Evolutionary conservation across 2,797 vertebrate genomes (phyloP).

Genomic region (Florisuga fusca): DNA sequence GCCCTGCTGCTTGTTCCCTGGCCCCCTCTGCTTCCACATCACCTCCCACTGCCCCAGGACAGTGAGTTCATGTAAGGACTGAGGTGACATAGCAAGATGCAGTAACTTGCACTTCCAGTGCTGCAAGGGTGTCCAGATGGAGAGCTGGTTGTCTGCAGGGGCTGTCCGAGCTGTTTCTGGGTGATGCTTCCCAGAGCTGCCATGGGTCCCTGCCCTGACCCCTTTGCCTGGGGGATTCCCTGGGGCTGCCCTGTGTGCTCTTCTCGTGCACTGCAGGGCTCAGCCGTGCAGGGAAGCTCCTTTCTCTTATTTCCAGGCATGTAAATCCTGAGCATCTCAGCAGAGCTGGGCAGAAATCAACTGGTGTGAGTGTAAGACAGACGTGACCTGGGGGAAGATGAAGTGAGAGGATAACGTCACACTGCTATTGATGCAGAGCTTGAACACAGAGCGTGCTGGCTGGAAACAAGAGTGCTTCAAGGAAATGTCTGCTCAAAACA

Average conservation of each 20-base stretch:
- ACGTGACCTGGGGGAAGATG: slow-evolving; percentile 8
- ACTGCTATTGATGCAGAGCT: background rate
- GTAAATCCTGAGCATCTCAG: background rate
- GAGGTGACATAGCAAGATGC: background rate
- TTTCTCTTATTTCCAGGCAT: background rate
- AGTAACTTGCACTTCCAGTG: background rate
- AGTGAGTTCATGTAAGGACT: accelerated
- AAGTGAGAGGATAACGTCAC: background rate
- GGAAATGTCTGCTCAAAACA: background rate
- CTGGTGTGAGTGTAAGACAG: background rate
- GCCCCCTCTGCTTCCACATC: accelerated
- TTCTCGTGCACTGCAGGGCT: background rate
- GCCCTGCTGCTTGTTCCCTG: accelerated
- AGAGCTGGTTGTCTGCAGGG: background rate
- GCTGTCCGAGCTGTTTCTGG: background rate
- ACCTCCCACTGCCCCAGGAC: background rate
- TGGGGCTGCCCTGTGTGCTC: background rate
- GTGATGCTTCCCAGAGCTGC: background rate
- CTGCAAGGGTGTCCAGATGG: background rate
- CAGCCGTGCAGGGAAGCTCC: background rate
- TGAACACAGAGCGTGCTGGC: background rate
- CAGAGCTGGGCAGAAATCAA: background rate
- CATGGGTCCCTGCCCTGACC: accelerated
- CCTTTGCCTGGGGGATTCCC: too few species aligned
- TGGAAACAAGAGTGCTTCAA: background rate